Conservation (phyloP, 2,797 vertebrate genomes). For the Falco novaeseelandiae region DNA sequence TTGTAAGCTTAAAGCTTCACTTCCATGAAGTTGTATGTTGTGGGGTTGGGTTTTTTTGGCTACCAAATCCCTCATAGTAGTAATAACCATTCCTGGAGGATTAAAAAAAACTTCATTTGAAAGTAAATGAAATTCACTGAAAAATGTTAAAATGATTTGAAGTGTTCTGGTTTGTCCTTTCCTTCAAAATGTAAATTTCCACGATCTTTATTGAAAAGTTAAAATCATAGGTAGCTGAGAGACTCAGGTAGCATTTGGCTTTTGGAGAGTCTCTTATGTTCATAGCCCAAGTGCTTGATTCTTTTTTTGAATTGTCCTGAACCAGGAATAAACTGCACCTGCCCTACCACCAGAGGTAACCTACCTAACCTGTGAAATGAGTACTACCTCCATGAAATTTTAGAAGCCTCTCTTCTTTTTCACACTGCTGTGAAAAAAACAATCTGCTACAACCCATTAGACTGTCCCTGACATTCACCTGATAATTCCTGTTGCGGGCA, state of each 20-base stretch:
- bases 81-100: background rate
- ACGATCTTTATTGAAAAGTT: background rate
- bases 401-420: background rate
- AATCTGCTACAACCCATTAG: background rate
- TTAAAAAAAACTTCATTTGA: background rate
- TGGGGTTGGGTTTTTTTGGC: background rate
- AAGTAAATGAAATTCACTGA: background rate
- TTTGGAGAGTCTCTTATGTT: background rate
- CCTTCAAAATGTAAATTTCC: background rate
- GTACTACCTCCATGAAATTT: background rate
- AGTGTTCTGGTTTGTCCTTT: background rate
- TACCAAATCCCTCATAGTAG: background rate
- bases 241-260: background rate
- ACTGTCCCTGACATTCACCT: background rate
- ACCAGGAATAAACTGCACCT: background rate
- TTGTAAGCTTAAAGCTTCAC: background rate
- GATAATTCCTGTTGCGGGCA: background rate
- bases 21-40: background rate
- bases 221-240: background rate
- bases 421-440: background rate
- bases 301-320: background rate
- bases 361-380: background rate
- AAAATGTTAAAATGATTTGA: background rate
- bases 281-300: background rate
- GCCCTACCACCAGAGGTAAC: background rate